Conservation (phyloP, 2,888 invertebrate species). For the Sarcophaga variegata region DNA sequence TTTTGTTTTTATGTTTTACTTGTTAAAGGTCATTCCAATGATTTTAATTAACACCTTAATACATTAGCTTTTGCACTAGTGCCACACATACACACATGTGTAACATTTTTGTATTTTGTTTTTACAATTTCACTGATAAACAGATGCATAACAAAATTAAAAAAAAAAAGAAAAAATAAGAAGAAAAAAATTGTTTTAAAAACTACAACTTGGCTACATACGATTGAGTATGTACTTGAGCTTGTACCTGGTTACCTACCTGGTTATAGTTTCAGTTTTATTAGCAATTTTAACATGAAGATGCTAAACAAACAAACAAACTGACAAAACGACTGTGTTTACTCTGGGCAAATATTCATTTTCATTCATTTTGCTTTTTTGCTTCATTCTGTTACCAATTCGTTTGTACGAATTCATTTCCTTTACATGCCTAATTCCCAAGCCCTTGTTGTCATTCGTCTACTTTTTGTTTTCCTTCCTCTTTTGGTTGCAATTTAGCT, state of each 20-base stretch:
- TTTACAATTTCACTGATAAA: constrained; percentile 36
- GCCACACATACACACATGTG: not conserved
- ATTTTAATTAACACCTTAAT: constrained; percentile 58
- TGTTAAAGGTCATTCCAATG: constrained; percentile 49
- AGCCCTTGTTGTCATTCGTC: too few relatives aligned
- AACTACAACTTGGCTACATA: not conserved
- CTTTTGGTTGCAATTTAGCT: too few relatives aligned
- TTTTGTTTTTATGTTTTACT: constrained; percentile 5
- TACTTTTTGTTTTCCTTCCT: too few relatives aligned
- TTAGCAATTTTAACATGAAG: constrained; percentile 53
- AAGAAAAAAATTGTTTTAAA: not conserved
- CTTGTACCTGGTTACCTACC: constrained; percentile 2
- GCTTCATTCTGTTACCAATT: not conserved
- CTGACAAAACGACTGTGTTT: constrained; percentile 25
- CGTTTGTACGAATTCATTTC: constrained; percentile 11
- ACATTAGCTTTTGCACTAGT: not conserved
- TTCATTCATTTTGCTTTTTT: constrained; percentile 7
- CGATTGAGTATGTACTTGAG: not conserved
- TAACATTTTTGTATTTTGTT: not conserved
- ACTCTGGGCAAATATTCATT: constrained; percentile 8
- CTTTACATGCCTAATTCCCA: not conserved
- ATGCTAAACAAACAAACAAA: constrained; percentile 56
- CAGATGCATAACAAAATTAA: constrained; percentile 10
- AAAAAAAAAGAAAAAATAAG: not conserved
- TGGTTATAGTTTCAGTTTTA: constrained; percentile 29